Evolutionary conservation across 2,888 invertebrate species (phyloP), one percentile per base, ranked within the genome.

Genomic region (Drosophila meridiana): DNA sequence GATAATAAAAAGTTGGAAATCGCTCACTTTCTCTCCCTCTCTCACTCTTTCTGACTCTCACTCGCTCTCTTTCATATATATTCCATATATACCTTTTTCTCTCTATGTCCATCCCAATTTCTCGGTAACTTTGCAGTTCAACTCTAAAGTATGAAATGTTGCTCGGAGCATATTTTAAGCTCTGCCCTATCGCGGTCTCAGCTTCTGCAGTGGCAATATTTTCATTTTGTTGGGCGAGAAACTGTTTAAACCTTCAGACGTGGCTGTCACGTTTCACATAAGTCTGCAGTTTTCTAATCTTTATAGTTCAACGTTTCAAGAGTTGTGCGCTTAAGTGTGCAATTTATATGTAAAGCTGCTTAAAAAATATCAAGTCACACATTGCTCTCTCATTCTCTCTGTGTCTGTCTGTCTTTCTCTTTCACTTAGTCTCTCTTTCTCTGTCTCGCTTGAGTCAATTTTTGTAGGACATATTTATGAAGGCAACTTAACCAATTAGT

Each of bases 321-420:
- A 85, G 90, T 84, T 83, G 73, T 71, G 57, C 73, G 73, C 76
- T 77, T 85, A 84, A 82, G 73, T 79, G 71, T 69, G 90, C 86
- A 89, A 85, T 87, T 85, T 87, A 88, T 85, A 85, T 85, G 87
- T 85, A 88, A 85, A 85, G 90, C 90, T 56, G 88, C 90, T 89
- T 82, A 87, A 87, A 88, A 76, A 32, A 57, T 70, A 59, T 34
- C 14, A 40, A 30, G 53, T 32, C 68, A 68, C 48, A 68, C 58
- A 73, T 68, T 76, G 69, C 81, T 68, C 7, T 20, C 13, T 4
- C 81, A 67, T 9, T n/a, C 13, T 68, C 78, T 69, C 13, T 34
- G 1, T 68, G 76, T 67, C 38, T 26, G 0, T 61, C 78, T 69
- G 74, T 70, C 11, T 28, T 2, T 36, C 36, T 26, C 13, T 11